Conservation (phyloP, 2,797 vertebrate genomes). For the Tokudaia tokunoshimensis region DNA sequence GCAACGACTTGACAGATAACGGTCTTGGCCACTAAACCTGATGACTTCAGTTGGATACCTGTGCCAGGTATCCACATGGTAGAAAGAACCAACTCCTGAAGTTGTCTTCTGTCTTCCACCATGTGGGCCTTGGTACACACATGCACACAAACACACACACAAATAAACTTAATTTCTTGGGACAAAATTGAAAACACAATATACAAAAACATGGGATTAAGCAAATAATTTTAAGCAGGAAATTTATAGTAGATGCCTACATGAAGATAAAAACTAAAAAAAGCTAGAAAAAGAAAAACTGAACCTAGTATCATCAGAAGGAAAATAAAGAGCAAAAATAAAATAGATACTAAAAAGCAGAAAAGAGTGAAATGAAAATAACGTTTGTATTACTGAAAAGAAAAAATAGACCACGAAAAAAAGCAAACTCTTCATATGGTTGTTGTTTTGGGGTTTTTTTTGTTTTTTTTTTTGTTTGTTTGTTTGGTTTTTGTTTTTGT, state of each 20-base stretch:
- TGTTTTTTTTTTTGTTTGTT: no score
- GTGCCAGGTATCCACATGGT: background rate
- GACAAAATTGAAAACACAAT: background rate
- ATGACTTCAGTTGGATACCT: background rate
- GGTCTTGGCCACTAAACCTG: background rate
- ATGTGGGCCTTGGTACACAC: background rate
- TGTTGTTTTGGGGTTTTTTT: no score
- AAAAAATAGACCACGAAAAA: background rate
- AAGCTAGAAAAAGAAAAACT: background rate
- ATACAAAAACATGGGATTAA: background rate
- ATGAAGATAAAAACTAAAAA: background rate
- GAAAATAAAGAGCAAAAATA: background rate
- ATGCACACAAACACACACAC: background rate
- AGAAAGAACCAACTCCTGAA: background rate
- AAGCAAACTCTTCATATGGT: background rate
- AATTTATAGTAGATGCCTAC: background rate
- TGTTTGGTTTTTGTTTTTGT: no score
- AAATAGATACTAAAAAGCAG: background rate
- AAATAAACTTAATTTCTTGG: background rate
- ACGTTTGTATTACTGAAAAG: background rate
- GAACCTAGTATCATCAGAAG: background rate
- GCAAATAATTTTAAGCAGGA: background rate
- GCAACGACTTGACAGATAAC: background rate
- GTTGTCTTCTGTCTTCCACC: background rate
- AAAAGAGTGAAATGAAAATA: background rate